Evolutionary conservation across 64 coral and sea anemone species (phyloP), one percentile per base, ranked within the genome.

Genomic region (Stichodactyla helianthus): DNA sequence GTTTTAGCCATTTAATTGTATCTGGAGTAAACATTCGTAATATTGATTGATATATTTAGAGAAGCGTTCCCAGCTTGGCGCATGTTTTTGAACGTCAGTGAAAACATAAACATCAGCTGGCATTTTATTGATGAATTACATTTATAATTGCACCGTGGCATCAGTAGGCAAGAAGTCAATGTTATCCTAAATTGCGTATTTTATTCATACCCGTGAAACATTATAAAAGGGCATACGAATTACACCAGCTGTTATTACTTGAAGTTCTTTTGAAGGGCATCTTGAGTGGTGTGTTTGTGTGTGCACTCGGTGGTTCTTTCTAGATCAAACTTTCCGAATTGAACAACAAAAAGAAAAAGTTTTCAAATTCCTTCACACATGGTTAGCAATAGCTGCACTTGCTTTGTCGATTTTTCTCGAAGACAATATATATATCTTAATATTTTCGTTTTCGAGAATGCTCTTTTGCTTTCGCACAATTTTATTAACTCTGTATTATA

Each of bases 31-130:
- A n/a, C 5, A 12, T 65, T 22, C 6, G 22, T 65, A 65, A 6
- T 65, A n/a, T 31, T 74, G 68, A 74, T 74, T 74, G 25, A 74
- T 74, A 4, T 74, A 25, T 74, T 74, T 74, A 74, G 68, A 74
- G 68, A 31, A 31, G 11, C 27, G 25, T 74, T 31, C 68, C 8
- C 68, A 74, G 68, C n/a, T 74, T 74, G 68, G 25, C 12, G 68
- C 68, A 31, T 14, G 26, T 31, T 74, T 74, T 31, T 74, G 9
- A 74, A 22, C 10, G 22, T 31, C 10, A 74, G 12, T 10, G 4
- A 27, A 74, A 27, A 26, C 14, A 74, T 74, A 74, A 28, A 74
- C 68, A 74, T 11, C 12, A 19, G 23, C 25, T 65, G 62, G 62
- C 22, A 6, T 8, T 4, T 60, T 44, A 44, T 19, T 60, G 62